These are phyloP conservation scores for Synanthedon vespiformis DNA, from an alignment of 2,888 invertebrate genomes.

Conservation along the genomic window DNA sequence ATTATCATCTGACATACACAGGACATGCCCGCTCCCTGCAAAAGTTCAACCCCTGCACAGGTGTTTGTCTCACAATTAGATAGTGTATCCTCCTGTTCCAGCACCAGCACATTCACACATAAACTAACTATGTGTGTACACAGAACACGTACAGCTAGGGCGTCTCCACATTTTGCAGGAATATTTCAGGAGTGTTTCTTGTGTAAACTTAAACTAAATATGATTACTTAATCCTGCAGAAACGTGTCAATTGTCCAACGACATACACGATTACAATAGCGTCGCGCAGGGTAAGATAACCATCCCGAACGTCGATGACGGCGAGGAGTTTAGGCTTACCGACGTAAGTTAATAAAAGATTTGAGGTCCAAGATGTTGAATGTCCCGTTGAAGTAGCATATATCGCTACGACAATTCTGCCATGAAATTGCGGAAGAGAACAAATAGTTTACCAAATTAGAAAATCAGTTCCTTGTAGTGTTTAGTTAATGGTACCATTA, in stretches of 20 bases:
- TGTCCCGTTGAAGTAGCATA: neutral
- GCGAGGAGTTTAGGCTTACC: slow-evolving; percentile 88
- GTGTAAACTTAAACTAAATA: neutral
- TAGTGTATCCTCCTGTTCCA: slow-evolving; percentile 25
- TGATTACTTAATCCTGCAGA: slow-evolving; percentile 71
- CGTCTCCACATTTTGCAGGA: neutral
- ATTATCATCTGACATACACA: slow-evolving; percentile 60
- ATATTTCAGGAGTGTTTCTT: neutral
- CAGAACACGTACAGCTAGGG: slow-evolving; percentile 23
- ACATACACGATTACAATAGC: slow-evolving; percentile 94
- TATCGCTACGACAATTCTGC: neutral
- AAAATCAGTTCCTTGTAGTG: neutral
- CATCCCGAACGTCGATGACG: slow-evolving; percentile 96
- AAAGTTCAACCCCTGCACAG: slow-evolving; percentile 57
- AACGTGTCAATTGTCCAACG: slow-evolving; percentile 82
- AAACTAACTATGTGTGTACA: slow-evolving; percentile 33
- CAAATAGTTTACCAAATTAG: neutral
- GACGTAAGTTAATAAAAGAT: slow-evolving; percentile 82
- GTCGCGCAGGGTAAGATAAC: slow-evolving; percentile 97
- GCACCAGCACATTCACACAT: slow-evolving; percentile 44
- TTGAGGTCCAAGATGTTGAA: neutral
- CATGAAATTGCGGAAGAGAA: neutral
- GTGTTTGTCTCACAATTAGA: slow-evolving; percentile 25
- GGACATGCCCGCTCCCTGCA: slow-evolving; percentile 56
- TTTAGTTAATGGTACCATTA: slow-evolving; percentile 18